phyloP scores from a whole-genome alignment of 2,113 vertebrate genomes.

The Sterna hirundo region DNA sequence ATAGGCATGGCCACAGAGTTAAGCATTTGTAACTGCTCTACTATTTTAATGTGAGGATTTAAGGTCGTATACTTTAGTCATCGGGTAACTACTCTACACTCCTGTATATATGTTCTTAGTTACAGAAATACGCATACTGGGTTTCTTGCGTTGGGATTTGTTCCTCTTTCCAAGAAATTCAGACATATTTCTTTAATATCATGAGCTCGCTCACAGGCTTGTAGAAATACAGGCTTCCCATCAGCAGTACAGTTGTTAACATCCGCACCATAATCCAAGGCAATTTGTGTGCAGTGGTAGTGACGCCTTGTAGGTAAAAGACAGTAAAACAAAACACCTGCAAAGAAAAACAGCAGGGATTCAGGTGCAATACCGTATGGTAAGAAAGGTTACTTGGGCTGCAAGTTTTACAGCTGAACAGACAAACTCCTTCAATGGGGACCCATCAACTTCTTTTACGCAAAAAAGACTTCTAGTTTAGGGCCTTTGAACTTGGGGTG shows the following conservation, averaged over 20 bases:
- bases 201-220: slow-evolving; percentile 83
- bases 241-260: slow-evolving; percentile 80
- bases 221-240: slow-evolving; percentile 84
- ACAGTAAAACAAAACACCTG: slow-evolving; percentile 93
- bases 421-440: neutral
- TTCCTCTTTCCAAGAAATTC: slow-evolving; percentile 83
- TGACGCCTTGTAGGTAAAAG: slow-evolving; percentile 85
- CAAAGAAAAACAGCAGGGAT: slow-evolving; percentile 17
- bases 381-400: neutral
- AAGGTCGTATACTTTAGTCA: neutral
- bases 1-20: neutral
- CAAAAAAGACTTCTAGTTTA: neutral
- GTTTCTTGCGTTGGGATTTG: slow-evolving; percentile 82
- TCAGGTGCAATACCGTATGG: neutral
- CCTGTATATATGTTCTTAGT: neutral
- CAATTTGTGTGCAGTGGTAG: slow-evolving; percentile 79
- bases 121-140: slow-evolving; percentile 65
- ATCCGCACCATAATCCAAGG: slow-evolving; percentile 81
- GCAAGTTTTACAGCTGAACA: neutral
- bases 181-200: slow-evolving; percentile 80
- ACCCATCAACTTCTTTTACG: neutral
- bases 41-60: neutral
- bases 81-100: neutral
- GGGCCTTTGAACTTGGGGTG: neutral
- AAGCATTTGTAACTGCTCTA: neutral